Conservation (phyloP, 2,888 invertebrate species). For the Tipula unca region DNA sequence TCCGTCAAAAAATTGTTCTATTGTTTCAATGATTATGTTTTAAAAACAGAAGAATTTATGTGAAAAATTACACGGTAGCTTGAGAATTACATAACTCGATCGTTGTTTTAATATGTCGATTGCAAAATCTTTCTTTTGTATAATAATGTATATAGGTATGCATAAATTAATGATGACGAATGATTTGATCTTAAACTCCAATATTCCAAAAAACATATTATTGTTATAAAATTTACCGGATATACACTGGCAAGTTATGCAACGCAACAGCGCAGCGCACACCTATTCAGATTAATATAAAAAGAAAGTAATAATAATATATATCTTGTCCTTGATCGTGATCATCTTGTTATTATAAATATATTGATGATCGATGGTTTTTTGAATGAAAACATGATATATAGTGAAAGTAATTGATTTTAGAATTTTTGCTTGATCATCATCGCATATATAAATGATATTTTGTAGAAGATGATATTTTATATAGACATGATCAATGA, state of each 20-base stretch:
- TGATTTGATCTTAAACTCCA: neutral
- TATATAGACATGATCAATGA: neutral
- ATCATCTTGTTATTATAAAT: conserved; percentile 8
- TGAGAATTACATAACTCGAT: neutral
- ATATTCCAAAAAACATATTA: neutral
- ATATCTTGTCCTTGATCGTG: neutral
- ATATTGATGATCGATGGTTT: neutral
- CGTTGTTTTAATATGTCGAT: neutral
- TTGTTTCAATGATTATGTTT: neutral
- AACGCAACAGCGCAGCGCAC: neutral
- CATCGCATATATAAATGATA: neutral
- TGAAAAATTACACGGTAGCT: neutral
- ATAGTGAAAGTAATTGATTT: neutral
- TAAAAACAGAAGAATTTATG: neutral
- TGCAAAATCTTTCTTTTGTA: neutral
- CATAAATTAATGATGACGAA: neutral
- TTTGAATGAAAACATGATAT: neutral
- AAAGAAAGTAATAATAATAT: neutral
- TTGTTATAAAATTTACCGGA: neutral
- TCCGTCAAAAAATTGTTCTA: neutral
- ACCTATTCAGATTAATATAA: neutral
- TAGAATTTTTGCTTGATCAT: neutral
- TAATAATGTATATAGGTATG: neutral
- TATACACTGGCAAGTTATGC: neutral
- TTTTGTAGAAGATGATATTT: neutral